Evolutionary conservation across 1,140 invertebrate species (phyloP), one percentile per base, ranked within the genome.

Genomic region (Aethina tumida): DNA sequence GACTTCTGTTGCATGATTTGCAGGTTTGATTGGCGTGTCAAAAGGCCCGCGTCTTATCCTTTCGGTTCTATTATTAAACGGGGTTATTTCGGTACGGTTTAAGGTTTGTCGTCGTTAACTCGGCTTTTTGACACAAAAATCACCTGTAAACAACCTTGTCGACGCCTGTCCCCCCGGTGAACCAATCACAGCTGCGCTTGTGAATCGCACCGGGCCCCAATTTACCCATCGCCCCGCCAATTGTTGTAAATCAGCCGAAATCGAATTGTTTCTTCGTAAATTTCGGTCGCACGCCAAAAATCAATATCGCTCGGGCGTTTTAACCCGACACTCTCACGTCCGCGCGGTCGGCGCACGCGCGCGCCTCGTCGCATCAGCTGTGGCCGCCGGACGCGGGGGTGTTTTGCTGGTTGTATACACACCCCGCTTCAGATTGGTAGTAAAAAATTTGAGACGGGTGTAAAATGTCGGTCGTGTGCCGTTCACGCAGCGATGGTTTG

Each of bases 221-320:
- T n/a, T n/a, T n/a, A n/a, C n/a, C n/a, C n/a, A n/a, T n/a, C n/a
- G n/a, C n/a, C n/a, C n/a, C n/a, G n/a, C n/a, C n/a, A n/a, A n/a
- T n/a, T n/a, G n/a, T n/a, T n/a, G n/a, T n/a, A n/a, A n/a, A n/a
- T n/a, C n/a, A n/a, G 19, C 24, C 0, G 14, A 31, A 12, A 2
- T 45, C 7, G 36, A 36, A 45, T 40, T 21, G 17, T 9, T 39
- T 45, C 33, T 28, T 1, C 20, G 13, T 29, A 32, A 39, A 32
- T 35, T 39, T 35, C 13, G 33, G 28, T 42, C 28, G 29, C n/a
- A n/a, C n/a, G n/a, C n/a, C n/a, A 46, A 51, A 56, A 56, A 56
- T 56, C 53, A 56, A 56, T 56, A 56, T 49, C 43, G 43, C 52
- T 43, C 48, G 53, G 53, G 53, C 53, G 53, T 53, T 51, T n/a